These are phyloP conservation scores for Asteroscopus sphinx DNA, from an alignment of 2,888 invertebrate species.

Conservation along the genomic window DNA sequence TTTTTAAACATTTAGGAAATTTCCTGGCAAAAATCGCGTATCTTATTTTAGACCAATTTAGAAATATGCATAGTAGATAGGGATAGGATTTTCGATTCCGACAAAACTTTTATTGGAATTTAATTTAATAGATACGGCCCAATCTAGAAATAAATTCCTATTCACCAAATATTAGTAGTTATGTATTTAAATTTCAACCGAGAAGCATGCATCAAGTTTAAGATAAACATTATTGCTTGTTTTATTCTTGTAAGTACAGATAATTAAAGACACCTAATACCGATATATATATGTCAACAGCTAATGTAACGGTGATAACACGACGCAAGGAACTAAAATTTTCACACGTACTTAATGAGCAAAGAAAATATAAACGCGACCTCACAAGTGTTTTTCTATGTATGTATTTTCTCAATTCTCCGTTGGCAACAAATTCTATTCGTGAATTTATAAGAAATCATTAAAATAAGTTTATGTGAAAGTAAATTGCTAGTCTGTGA, in stretches of 20 bases:
- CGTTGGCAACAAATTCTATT: slow-evolving; percentile 37
- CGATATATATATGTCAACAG: slow-evolving; percentile 65
- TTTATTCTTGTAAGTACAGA: slow-evolving; percentile 60
- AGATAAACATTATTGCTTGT: slow-evolving; percentile 44
- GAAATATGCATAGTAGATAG: too few species aligned
- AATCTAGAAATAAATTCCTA: slow-evolving; percentile 12
- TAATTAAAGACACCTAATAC: slow-evolving; percentile 65
- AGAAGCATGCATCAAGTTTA: slow-evolving; percentile 40
- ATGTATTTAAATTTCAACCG: slow-evolving; percentile 32
- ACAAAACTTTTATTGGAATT: too few species aligned
- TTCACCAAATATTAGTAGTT: slow-evolving; percentile 2
- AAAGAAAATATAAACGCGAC: slow-evolving; percentile 42
- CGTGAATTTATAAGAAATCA: slow-evolving; percentile 59
- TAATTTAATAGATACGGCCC: too few species aligned
- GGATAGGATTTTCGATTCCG: too few species aligned
- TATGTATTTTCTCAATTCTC: slow-evolving; percentile 20
- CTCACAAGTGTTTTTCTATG: slow-evolving; percentile 10
- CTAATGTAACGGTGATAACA: slow-evolving; percentile 70
- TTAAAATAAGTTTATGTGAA: slow-evolving; percentile 62
- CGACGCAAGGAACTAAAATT: slow-evolving; percentile 65
- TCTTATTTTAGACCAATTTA: slow-evolving; percentile 28
- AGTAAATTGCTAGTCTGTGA: slow-evolving; percentile 59
- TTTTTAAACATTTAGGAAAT: slow-evolving; percentile 34
- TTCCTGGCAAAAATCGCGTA: slow-evolving; percentile 23
- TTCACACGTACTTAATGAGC: slow-evolving; percentile 72